A percentile compares a stretch with the other conserved stretches of the same genome.
Evolutionary conservation across 2,888 invertebrate species (phyloP).

Genomic region (Carcina quercana): DNA sequence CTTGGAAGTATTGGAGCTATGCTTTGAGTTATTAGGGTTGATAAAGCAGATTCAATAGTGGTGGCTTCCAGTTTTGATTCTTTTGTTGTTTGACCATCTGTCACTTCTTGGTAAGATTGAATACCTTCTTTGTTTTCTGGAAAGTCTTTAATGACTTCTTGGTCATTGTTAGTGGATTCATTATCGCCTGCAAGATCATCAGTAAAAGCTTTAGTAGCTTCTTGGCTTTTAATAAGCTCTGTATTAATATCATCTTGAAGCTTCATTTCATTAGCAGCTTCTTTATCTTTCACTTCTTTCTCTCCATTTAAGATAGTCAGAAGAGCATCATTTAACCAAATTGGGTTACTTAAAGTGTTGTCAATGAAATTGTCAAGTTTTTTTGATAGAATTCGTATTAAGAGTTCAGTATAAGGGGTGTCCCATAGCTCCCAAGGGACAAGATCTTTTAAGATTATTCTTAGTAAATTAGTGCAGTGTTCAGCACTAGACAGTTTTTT

Average conservation of each 20-base stretch:
- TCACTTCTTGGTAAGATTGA: constrained; percentile 1
- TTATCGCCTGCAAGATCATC: too few relatives aligned
- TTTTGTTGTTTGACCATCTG: neutral
- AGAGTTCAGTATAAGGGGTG: constrained; percentile 77
- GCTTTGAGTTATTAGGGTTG: constrained; percentile 24
- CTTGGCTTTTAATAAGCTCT: constrained; percentile 2
- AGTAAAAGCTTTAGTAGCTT: too few relatives aligned
- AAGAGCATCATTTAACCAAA: constrained; percentile 62
- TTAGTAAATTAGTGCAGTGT: constrained; percentile 74
- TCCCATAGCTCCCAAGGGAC: constrained; percentile 80
- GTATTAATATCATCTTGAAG: constrained; percentile 11
- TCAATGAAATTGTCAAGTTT: constrained; percentile 68
- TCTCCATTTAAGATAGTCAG: constrained; percentile 38
- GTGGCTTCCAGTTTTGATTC: constrained; percentile 5
- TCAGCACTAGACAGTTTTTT: constrained; percentile 63
- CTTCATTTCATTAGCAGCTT: constrained; percentile 9
- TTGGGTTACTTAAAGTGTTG: constrained; percentile 62
- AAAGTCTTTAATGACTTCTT: too few relatives aligned
- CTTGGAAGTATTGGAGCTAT: constrained; percentile 31
- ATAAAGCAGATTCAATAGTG: constrained; percentile 30
- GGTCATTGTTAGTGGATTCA: too few relatives aligned
- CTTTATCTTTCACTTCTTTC: constrained; percentile 11
- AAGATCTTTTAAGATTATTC: constrained; percentile 76
- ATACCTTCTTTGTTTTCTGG: too few relatives aligned
- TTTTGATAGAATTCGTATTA: constrained; percentile 76